Percentiles rank a stretch among this genome's conserved stretches.
phyloP scores from a whole-genome alignment of 2,113 vertebrate genomes.

The Halichoeres trimaculatus region DNA sequence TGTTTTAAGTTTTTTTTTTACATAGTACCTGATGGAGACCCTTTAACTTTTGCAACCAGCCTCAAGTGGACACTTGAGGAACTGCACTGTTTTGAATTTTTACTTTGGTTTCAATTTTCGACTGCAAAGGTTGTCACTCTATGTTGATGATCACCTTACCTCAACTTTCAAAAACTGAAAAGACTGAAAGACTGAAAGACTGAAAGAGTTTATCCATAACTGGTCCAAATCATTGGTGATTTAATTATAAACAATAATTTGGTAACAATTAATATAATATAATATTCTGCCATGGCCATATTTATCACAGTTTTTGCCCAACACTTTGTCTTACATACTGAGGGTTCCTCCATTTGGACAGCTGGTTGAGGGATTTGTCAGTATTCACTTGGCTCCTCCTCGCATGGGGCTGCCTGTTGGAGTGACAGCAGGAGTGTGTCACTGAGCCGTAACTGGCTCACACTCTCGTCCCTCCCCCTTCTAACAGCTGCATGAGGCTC shows the following conservation, averaged over 20 bases:
- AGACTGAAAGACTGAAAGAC: too few relatives aligned
- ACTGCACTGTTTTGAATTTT: too few relatives aligned
- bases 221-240: background rate
- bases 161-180: background rate
- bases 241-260: background rate
- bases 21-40: too few relatives aligned
- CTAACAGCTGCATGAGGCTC: slow-evolving; percentile 38
- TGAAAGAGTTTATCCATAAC: background rate
- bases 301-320: background rate
- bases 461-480: background rate
- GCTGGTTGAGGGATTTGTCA: slow-evolving; percentile 51
- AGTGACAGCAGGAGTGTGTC: slow-evolving; percentile 51
- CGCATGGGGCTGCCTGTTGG: slow-evolving; percentile 14
- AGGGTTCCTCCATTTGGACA: slow-evolving; percentile 21
- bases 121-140: too few relatives aligned
- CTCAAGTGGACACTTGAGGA: too few relatives aligned
- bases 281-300: background rate
- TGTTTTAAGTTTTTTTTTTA: too few relatives aligned
- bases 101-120: too few relatives aligned
- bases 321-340: slow-evolving; percentile 14
- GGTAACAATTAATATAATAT: too few relatives aligned
- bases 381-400: slow-evolving; percentile 32
- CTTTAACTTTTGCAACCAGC: too few relatives aligned
- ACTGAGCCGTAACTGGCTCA: slow-evolving; percentile 23
- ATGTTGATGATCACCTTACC: background rate